Conservation (phyloP, 2,888 invertebrate species). For the Lordiphosa fenestrarum region DNA sequence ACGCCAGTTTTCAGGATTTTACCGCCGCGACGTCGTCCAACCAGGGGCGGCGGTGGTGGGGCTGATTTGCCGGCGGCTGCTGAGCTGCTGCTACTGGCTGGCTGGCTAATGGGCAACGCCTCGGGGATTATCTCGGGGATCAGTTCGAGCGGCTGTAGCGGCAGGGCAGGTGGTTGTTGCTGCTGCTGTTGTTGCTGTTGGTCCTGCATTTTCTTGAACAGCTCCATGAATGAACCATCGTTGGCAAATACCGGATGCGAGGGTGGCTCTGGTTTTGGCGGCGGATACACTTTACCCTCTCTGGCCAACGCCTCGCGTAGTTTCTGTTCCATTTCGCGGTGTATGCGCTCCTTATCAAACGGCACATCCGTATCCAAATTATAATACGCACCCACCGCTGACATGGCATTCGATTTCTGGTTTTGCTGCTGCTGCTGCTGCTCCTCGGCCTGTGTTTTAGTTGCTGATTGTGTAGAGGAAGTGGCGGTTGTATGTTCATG, state of each 20-base stretch:
- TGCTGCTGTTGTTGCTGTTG: constrained; percentile 48
- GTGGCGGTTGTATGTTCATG: too few relatives aligned
- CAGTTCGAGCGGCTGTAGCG: not conserved
- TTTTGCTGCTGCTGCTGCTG: constrained; percentile 9
- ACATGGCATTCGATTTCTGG: constrained; percentile 12
- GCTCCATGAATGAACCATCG: constrained; percentile 94
- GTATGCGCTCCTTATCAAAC: constrained; percentile 79
- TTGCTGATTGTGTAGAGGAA: constrained; percentile 8
- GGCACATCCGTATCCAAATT: constrained; percentile 76
- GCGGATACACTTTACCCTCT: constrained; percentile 81
- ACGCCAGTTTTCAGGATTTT: constrained; percentile 93
- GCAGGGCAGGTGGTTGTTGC: constrained; percentile 6
- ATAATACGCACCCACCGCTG: constrained; percentile 69
- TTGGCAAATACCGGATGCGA: constrained; percentile 82
- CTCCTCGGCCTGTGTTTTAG: constrained; percentile 1
- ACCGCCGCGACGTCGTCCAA: constrained; percentile 92
- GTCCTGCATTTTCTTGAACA: constrained; percentile 91
- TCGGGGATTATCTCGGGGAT: not conserved
- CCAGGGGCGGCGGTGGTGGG: constrained; percentile 82
- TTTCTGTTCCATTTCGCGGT: constrained; percentile 79
- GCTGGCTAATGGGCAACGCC: constrained; percentile 36
- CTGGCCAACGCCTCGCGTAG: constrained; percentile 77
- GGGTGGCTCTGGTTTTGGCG: constrained; percentile 84
- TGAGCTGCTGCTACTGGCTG: constrained; percentile 60
- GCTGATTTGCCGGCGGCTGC: constrained; percentile 60